A percentile compares a stretch with the other conserved stretches of the same genome.
Evolutionary conservation across 2,113 vertebrate species (phyloP).

Genomic region (Redunca redunca): DNA sequence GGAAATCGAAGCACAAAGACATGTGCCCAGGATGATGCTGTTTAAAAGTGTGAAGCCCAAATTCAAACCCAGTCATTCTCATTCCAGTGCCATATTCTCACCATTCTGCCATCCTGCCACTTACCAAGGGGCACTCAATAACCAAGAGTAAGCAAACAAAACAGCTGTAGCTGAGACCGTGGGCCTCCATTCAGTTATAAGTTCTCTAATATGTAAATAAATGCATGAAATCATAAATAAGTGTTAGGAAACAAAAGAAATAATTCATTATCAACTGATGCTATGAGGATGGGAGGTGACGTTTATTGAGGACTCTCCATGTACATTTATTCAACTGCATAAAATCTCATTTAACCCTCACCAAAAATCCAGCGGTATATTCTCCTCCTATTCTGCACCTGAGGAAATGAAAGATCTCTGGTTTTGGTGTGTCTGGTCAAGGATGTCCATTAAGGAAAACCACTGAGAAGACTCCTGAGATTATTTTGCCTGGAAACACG

Average conservation of each 20-base stretch:
- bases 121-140: neutral
- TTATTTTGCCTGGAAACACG: neutral
- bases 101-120: neutral
- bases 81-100: neutral
- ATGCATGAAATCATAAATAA: neutral
- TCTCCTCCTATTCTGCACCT: neutral
- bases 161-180: neutral
- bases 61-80: neutral
- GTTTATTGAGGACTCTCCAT: neutral
- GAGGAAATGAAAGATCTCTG: neutral
- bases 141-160: neutral
- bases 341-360: conserved; percentile 17
- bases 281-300: neutral
- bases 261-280: neutral
- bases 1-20: neutral
- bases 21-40: neutral
- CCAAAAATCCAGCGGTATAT: neutral
- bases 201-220: neutral
- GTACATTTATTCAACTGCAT: neutral
- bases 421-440: neutral
- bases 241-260: neutral
- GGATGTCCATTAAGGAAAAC: neutral
- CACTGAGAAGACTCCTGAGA: neutral
- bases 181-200: neutral
- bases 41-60: neutral